A percentile compares a stretch with the other conserved stretches of the same genome.
These are phyloP conservation scores for Matsumurasca onukii DNA, from an alignment of 1,140 invertebrate species.

Conservation along the genomic window DNA sequence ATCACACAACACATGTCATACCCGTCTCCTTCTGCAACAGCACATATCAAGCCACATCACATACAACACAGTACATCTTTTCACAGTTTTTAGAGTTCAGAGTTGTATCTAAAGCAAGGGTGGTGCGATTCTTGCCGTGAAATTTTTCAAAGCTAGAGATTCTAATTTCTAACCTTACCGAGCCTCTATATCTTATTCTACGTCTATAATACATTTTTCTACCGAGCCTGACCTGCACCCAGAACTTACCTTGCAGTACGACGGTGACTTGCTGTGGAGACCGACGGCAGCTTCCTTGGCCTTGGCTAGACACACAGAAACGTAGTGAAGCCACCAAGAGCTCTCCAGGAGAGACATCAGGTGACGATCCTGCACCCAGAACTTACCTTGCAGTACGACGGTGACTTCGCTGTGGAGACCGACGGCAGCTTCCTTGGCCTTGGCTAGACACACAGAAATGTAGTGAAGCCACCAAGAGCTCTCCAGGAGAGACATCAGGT, in stretches of 20 bases:
- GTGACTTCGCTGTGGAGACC: slow-evolving; percentile 60
- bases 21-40: slow-evolving; percentile 71
- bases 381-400: slow-evolving; percentile 75
- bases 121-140: too few species aligned
- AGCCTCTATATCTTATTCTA: too few species aligned
- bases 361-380: slow-evolving; percentile 76
- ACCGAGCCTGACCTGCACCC: too few species aligned
- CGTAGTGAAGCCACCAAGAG: slow-evolving; percentile 79
- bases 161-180: neutral
- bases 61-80: neutral
- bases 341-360: slow-evolving; percentile 79
- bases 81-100: neutral
- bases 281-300: slow-evolving; percentile 69
- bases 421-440: slow-evolving; percentile 70
- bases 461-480: slow-evolving; percentile 79
- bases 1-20: slow-evolving; percentile 86
- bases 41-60: slow-evolving; percentile 13
- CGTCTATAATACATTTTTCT: too few species aligned
- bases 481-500: slow-evolving; percentile 79
- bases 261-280: slow-evolving; percentile 63
- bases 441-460: slow-evolving; percentile 73
- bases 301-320: slow-evolving; percentile 73
- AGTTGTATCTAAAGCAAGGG: neutral
- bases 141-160: neutral
- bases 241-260: slow-evolving; percentile 74